A percentile compares a stretch with the other conserved stretches of the same genome.
Evolutionary conservation across 2,888 invertebrate species (phyloP).

Genomic region (Andricus curvator): DNA sequence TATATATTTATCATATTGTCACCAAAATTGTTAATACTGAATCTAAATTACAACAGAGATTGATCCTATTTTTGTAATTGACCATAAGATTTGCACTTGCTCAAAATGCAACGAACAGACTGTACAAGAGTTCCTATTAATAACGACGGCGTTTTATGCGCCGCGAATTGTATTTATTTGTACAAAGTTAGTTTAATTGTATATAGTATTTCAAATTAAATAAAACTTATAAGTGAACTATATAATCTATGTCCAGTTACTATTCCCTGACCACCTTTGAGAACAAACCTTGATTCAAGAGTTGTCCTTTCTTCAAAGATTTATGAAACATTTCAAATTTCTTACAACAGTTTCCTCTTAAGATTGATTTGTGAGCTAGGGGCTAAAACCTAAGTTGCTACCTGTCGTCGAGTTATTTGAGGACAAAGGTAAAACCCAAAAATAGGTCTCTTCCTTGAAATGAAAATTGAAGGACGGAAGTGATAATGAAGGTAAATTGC

Average conservation of each 20-base stretch:
- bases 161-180: conserved; percentile 75
- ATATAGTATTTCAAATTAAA: conserved; percentile 58
- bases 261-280: background rate
- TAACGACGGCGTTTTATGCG: conserved; percentile 52
- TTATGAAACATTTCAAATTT: background rate
- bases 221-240: conserved; percentile 36
- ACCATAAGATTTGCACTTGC: conserved; percentile 53
- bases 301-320: background rate
- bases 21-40: background rate
- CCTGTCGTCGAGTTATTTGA: background rate
- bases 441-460: background rate
- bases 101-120: conserved; percentile 75
- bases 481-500: conserved; percentile 5
- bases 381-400: background rate
- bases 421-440: background rate
- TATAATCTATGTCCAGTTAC: conserved; percentile 6
- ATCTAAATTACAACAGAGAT: background rate
- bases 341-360: background rate
- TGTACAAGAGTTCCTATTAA: conserved; percentile 77
- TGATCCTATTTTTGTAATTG: background rate
- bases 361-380: background rate
- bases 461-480: conserved; percentile 2
- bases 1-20: background rate
- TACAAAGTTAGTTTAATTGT: conserved; percentile 63
- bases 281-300: too few relatives aligned